Base-by-base conservation (phyloP, 2,888 invertebrate genomes). In the Tetragonisca angustula region DNA sequence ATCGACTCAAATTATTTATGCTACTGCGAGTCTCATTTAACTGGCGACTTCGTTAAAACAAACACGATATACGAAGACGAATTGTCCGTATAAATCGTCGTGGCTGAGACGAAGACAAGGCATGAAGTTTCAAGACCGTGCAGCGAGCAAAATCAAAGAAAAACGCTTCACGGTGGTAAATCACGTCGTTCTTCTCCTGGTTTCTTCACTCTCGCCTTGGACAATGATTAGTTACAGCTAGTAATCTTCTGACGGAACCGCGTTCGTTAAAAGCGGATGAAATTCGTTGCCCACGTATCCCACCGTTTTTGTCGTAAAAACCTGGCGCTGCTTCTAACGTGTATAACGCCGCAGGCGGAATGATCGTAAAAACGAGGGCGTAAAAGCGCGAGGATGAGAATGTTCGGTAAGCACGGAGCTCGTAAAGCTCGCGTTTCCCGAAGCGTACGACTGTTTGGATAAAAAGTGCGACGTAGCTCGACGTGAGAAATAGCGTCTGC, bases 341-440 rank as follows among this genome's bases (percentile, higher is more conserved):
- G 15, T 27, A 19, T 19, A 27, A 9, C 9, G 32, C 36, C 1
- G 32, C 1, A 19, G 2, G 15, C 67, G 32, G 32, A 62, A 54
- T 79, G 75, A 69, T 59, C 79, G 64, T 76, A 76, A 79, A 79
- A 69, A 49, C 19, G 2, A n/a, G 32, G 49, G 21, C 24, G 65
- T 65, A 76, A 76, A 65, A 65, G 50, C 17, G 6, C 11, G 9
- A 54, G 54, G 19, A 62, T 32, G 76, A 49, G 62, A 80, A 49
- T 49, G 70, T 19, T 32, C n/a, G 54, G 54, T n/a, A 67, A 68
- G 17, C 52, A 52, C 21, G 67, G 56, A 4, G 27, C 32, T 56
- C 50, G 71, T 50, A 17, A 72, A 27, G 43, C 43, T 15, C 21
- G 3, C 74, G 50, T 79, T 75, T 75, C 27, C 59, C 67, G 54